Evolutionary conservation across 2,113 vertebrate genomes (phyloP).

Genomic region (Chascanopsetta lugubris): DNA sequence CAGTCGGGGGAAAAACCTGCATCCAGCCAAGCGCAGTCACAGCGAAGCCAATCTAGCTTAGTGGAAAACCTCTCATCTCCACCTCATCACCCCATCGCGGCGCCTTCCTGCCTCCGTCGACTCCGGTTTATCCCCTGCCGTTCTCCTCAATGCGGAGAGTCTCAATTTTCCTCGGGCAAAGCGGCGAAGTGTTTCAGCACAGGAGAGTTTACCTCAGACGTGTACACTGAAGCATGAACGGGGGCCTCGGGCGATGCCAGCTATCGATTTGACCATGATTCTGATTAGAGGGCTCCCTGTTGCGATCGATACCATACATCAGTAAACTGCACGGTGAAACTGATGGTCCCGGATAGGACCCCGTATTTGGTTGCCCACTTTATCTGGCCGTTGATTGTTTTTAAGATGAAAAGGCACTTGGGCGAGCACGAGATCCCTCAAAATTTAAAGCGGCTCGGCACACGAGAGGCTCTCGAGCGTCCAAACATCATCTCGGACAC

Average conservation of each 20-base stretch:
- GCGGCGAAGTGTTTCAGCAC: conserved; percentile 55
- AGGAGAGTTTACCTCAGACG: conserved; percentile 66
- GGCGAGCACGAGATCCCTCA: conserved; percentile 43
- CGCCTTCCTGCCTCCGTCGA: conserved; percentile 37
- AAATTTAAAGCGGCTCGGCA: conserved; percentile 35
- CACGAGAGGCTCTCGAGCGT: conserved; percentile 19
- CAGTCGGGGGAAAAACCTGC: conserved; percentile 29
- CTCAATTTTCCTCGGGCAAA: conserved; percentile 70
- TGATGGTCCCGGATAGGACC: conserved; percentile 65
- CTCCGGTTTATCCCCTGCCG: conserved; percentile 47
- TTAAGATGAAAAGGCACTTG: conserved; percentile 60
- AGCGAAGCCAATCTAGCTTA: conserved; percentile 11
- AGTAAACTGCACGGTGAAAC: conserved; percentile 68
- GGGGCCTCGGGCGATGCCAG: conserved; percentile 66
- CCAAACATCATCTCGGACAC: conserved; percentile 36
- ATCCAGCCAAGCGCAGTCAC: conserved; percentile 46
- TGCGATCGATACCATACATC: conserved; percentile 75
- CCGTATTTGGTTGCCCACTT: conserved; percentile 68
- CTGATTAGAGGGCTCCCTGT: conserved; percentile 75
- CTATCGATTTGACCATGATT: conserved; percentile 80
- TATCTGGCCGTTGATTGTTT: conserved; percentile 63
- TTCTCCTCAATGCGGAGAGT: conserved; percentile 34
- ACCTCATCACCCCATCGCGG: conserved; percentile 21
- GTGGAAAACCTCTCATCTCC: conserved; percentile 10
- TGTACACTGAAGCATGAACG: conserved; percentile 74